Evolutionary conservation across 2,888 invertebrate genomes (phyloP), one percentile per base, ranked within the genome.

Genomic region (Altica lythri): DNA sequence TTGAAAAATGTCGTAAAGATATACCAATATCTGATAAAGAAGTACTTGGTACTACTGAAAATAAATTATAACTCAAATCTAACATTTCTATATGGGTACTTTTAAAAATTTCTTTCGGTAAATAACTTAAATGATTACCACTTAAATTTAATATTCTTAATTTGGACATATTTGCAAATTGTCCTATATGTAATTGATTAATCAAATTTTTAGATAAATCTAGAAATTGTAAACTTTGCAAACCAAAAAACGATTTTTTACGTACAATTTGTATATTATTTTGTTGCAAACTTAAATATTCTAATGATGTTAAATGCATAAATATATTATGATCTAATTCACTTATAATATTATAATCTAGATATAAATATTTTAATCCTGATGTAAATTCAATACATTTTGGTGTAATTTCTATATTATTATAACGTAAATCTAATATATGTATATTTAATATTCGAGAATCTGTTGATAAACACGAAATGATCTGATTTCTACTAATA

Each of bases 171-270:
- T 88, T 88, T 47, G 85, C 85, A 77, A 91, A 92, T 74, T 90
- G 90, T 68, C 88, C 89, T 47, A 86, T 85, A 55, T 90, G 86
- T 63, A 94, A 76, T 71, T 89, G 88, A 22, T 85, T 83, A 55
- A 94, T 83, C 29, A 81, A 79, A 73, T 94, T 94, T 65, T 81
- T 83, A 29, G 90, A 89, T n/a, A 93, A 77, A 72, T 93, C 91
- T 47, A 94, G 76, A 66, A 88, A 84, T 75, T 92, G 92, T 46
- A 93, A 75, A 48, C 85, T 85, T 55, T 83, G 81, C 16, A 92
- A 76, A 18, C 88, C 89, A 56, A 85, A 83, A 72, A 93, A 91
- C 3, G 92, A 88, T 72, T 88, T 84, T 59, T 87, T 83, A 63
- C 88, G 85, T 29, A 93, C 75, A 2, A 80, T 79, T 64, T 84